Evolutionary conservation across 2,113 vertebrate species (phyloP).

Genomic region (Okapia johnstoni): DNA sequence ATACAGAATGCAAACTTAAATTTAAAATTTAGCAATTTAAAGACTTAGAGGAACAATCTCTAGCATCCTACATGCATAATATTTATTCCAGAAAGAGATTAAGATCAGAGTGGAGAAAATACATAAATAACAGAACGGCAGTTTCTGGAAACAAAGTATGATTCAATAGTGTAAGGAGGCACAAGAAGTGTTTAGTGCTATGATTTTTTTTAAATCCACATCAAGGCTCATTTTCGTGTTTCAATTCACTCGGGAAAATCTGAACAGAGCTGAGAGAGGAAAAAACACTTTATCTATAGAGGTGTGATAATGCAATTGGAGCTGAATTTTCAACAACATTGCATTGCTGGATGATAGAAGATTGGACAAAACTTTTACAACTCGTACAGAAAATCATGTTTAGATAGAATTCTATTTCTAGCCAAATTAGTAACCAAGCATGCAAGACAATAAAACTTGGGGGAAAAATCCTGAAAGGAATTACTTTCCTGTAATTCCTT

Average conservation of each 20-base stretch:
- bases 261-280: not conserved
- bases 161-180: not conserved
- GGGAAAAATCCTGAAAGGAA: not conserved
- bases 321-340: not conserved
- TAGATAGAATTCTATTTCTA: not conserved
- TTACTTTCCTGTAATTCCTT: not conserved
- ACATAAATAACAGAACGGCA: not conserved
- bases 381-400: not conserved
- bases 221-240: not conserved
- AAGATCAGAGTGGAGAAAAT: not conserved
- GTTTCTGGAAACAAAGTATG: not conserved
- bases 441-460: not conserved
- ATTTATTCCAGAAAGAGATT: not conserved
- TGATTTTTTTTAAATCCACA: not conserved
- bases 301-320: not conserved
- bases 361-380: not conserved
- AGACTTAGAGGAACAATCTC: not conserved
- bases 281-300: not conserved
- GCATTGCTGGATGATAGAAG: not conserved
- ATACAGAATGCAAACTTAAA: not conserved
- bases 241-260: not conserved
- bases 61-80: not conserved
- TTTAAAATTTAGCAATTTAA: not conserved
- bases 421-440: not conserved
- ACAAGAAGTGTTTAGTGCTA: not conserved